These are phyloP conservation scores for Mionectes olivaceus DNA, from an alignment of 2,797 vertebrate species.

Conservation along the genomic window DNA sequence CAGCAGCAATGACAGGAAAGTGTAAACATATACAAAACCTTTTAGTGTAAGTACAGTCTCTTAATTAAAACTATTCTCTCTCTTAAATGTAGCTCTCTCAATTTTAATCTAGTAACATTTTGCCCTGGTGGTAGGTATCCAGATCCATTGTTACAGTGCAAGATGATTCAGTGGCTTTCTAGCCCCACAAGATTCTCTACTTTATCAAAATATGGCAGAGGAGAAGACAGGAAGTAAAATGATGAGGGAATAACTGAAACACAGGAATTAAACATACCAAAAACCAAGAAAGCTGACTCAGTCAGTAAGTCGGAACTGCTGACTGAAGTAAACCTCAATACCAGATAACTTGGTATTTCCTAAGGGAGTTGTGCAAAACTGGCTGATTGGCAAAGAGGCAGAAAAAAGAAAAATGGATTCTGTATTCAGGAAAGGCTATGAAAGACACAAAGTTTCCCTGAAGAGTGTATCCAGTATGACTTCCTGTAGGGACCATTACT, in stretches of 20 bases:
- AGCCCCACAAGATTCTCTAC: background rate
- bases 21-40: constrained; percentile 18
- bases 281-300: background rate
- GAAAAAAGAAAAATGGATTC: background rate
- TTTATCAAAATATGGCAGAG: constrained; percentile 29
- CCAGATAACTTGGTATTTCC: background rate
- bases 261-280: background rate
- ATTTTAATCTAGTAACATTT: constrained; percentile 28
- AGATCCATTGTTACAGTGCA: background rate
- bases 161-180: constrained; percentile 34
- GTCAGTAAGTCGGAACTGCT: background rate
- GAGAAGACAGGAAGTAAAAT: constrained; percentile 25
- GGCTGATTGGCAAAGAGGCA: background rate
- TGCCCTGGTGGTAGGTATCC: constrained; percentile 36
- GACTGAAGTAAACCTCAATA: background rate
- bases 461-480: background rate
- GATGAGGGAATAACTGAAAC: constrained; percentile 46
- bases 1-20: background rate
- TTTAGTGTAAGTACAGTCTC: constrained; percentile 20
- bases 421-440: background rate
- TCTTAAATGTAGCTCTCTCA: constrained; percentile 29
- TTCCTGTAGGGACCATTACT: background rate
- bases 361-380: background rate
- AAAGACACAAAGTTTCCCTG: background rate
- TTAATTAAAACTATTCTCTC: constrained; percentile 47